phyloP scores from a whole-genome alignment of 1,140 invertebrate genomes.

The Cryptotermes secundus region DNA sequence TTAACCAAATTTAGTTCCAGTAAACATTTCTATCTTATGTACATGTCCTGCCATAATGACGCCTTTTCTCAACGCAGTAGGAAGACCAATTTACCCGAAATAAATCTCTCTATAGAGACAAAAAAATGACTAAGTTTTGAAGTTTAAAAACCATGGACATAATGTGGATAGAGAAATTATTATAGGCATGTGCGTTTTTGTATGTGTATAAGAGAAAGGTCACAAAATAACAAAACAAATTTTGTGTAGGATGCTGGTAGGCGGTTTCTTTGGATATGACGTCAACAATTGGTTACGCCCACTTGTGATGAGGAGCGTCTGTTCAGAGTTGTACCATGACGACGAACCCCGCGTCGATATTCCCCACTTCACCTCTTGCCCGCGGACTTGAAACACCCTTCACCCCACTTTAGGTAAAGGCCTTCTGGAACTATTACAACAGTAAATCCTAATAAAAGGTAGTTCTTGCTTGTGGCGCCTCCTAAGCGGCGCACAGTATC shows the following conservation, averaged over 20 bases:
- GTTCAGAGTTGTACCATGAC: neutral
- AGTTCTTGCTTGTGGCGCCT: neutral
- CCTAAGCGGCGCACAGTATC: neutral
- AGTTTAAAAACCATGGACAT: neutral
- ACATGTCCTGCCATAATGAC: no score
- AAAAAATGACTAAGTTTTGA: neutral
- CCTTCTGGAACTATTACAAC: neutral
- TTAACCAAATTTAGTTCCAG: no score
- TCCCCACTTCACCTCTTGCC: neutral
- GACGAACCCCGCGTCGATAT: neutral
- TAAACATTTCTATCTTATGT: no score
- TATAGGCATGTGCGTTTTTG: neutral
- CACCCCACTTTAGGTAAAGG: neutral
- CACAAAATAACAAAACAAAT: neutral
- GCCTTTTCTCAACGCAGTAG: no score
- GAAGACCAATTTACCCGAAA: neutral
- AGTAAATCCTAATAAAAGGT: neutral
- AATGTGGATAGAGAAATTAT: neutral
- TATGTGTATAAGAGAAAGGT: no score
- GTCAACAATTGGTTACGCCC: neutral
- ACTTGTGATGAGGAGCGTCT: neutral
- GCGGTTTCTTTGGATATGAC: neutral
- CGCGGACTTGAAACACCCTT: neutral
- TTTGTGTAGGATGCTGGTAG: neutral
- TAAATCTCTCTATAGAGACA: neutral